These are phyloP conservation scores for Lepus oiostolus DNA, from an alignment of 2,797 vertebrate genomes.

Conservation along the genomic window DNA sequence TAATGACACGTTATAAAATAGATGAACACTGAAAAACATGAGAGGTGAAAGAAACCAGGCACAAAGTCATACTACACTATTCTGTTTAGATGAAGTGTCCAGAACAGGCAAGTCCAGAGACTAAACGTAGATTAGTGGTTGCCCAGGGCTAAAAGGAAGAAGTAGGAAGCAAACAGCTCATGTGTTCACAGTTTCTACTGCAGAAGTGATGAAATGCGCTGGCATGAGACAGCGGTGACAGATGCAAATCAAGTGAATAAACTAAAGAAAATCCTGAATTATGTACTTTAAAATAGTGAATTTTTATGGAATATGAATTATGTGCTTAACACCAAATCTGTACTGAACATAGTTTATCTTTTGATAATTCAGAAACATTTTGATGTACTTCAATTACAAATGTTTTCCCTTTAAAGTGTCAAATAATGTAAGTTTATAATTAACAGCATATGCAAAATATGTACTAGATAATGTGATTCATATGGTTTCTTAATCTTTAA, in stretches of 20 bases:
- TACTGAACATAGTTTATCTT: conserved; percentile 16
- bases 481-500: conserved; percentile 50
- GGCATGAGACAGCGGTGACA: conserved; percentile 7
- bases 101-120: conserved; percentile 39
- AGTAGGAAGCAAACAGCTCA: not conserved
- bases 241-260: not conserved
- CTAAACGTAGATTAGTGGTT: not conserved
- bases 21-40: not conserved
- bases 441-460: conserved; percentile 50
- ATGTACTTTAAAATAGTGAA: conserved; percentile 23
- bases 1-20: not conserved
- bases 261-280: not conserved
- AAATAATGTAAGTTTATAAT: conserved; percentile 50
- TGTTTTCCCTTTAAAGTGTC: conserved; percentile 44
- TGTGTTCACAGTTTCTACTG: not conserved
- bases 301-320: conserved; percentile 51
- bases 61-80: not conserved
- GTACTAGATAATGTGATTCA: not conserved
- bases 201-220: conserved; percentile 18
- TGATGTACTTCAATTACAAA: conserved; percentile 46
- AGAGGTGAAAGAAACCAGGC: conserved; percentile 18
- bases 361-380: conserved; percentile 54
- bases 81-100: conserved; percentile 6
- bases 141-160: not conserved
- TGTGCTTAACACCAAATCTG: conserved; percentile 43